Percentiles rank a stretch among this genome's conserved stretches.
phyloP scores from a whole-genome alignment of 2,797 vertebrate species.

The Platalea minor region DNA sequence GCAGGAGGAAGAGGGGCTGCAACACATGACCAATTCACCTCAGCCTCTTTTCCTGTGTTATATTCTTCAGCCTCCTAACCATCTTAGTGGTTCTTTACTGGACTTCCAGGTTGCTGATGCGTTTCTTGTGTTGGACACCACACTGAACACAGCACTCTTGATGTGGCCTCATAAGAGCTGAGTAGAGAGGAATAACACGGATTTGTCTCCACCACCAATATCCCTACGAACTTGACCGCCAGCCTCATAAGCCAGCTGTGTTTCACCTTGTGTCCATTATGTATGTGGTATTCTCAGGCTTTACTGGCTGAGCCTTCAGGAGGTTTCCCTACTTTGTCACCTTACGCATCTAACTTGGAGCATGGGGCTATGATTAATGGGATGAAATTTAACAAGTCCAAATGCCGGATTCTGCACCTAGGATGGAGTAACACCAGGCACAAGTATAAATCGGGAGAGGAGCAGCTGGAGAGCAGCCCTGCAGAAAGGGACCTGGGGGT shows the following conservation, averaged over 20 bases:
- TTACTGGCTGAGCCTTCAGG: too few relatives aligned
- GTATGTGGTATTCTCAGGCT: too few relatives aligned
- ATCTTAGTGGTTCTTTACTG: background rate
- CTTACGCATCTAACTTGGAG: background rate
- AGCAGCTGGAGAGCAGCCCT: background rate
- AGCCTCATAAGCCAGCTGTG: too few relatives aligned
- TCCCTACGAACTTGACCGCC: too few relatives aligned
- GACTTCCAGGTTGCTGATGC: background rate
- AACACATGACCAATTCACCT: background rate
- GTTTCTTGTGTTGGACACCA: background rate
- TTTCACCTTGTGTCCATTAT: too few relatives aligned
- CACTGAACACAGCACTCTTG: background rate
- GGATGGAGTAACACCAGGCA: accelerated
- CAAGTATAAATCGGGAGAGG: background rate
- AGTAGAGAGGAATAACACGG: background rate
- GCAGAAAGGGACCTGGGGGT: background rate
- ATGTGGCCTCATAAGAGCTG: background rate
- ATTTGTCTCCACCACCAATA: too few relatives aligned
- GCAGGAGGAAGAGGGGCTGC: too few relatives aligned
- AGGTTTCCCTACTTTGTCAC: too few relatives aligned
- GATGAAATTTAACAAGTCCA: background rate
- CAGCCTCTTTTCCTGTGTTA: background rate
- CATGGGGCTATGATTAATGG: background rate
- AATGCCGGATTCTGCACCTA: background rate
- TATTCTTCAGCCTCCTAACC: background rate